Percentiles rank a stretch among this genome's conserved stretches.
phyloP scores from a whole-genome alignment of 2,113 vertebrate genomes.

The Psettodes erumei region DNA sequence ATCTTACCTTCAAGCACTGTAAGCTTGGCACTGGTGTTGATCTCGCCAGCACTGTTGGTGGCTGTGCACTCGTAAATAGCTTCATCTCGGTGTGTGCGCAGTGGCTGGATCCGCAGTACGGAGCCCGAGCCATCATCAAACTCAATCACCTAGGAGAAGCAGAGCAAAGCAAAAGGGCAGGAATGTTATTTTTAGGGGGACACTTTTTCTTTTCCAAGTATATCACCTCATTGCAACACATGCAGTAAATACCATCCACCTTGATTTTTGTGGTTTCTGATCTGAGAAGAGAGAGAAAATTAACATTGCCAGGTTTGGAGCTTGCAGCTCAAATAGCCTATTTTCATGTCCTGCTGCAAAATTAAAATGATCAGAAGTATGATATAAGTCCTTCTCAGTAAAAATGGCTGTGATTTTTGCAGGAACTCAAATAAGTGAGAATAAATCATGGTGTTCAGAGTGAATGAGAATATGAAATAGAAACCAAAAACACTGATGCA shows the following conservation, averaged over 20 bases:
- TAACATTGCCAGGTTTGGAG: background rate
- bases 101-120: conserved; percentile 96
- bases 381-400: background rate
- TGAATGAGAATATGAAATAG: background rate
- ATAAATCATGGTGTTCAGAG: background rate
- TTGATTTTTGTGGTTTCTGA: no score
- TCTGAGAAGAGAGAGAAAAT: background rate
- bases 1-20: conserved; percentile 96
- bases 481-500: background rate
- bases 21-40: conserved; percentile 97
- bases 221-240: conserved; percentile 8
- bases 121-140: conserved; percentile 99
- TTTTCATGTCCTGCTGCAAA: background rate
- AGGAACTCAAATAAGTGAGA: background rate
- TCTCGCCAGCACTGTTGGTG: conserved; percentile 92
- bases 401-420: background rate
- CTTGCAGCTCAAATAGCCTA: background rate
- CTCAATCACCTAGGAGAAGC: conserved; percentile 90
- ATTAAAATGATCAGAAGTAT: background rate
- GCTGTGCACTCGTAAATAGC: conserved; percentile 98
- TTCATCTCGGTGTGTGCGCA: conserved; percentile 95
- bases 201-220: background rate
- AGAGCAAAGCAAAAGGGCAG: conserved; percentile 22
- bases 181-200: background rate
- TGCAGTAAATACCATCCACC: background rate